Evolutionary conservation across 2,888 invertebrate species (phyloP).

Genomic region (Drosophila helvetica): DNA sequence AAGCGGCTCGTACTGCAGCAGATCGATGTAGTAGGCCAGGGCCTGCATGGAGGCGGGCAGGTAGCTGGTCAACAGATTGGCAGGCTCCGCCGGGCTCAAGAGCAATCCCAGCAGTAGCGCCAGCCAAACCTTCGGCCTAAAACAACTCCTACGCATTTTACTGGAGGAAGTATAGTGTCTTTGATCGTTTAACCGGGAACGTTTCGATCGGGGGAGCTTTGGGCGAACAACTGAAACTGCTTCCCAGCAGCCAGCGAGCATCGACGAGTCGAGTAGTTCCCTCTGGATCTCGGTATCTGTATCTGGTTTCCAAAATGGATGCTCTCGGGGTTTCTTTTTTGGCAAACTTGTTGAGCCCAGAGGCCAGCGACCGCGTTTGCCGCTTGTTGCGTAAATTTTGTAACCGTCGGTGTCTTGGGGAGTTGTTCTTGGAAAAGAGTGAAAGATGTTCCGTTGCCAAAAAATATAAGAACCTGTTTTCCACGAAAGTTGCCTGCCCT

Average conservation of each 20-base stretch:
- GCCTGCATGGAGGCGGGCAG: conserved; percentile 84
- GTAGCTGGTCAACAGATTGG: conserved; percentile 80
- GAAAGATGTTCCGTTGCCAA: conserved; percentile 64
- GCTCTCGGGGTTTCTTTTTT: conserved; percentile 46
- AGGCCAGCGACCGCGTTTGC: conserved; percentile 73
- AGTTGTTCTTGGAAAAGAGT: conserved; percentile 75
- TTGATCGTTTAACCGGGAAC: conserved; percentile 40
- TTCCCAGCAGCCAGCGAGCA: conserved; percentile 53
- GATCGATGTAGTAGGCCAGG: conserved; percentile 83
- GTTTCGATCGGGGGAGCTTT: conserved; percentile 65
- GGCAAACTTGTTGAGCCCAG: conserved; percentile 74
- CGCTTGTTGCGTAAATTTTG: conserved; percentile 70
- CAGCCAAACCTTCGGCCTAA: conserved; percentile 24
- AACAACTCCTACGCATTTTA: conserved; percentile 67
- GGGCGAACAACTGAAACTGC: conserved; percentile 66
- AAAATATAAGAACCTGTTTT: conserved; percentile 64
- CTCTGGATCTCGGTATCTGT: conserved; percentile 22
- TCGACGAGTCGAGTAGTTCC: conserved; percentile 72
- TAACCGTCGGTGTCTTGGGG: conserved; percentile 57
- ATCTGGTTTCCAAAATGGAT: conserved; percentile 55
- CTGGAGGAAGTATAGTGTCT: conserved; percentile 8
- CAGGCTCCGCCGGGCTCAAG: conserved; percentile 52
- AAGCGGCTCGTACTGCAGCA: conserved; percentile 83
- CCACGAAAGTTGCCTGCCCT: conserved; percentile 35
- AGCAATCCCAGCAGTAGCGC: conserved; percentile 25